Conservation (phyloP, 2,888 invertebrate genomes). For the Tetragonisca angustula region DNA sequence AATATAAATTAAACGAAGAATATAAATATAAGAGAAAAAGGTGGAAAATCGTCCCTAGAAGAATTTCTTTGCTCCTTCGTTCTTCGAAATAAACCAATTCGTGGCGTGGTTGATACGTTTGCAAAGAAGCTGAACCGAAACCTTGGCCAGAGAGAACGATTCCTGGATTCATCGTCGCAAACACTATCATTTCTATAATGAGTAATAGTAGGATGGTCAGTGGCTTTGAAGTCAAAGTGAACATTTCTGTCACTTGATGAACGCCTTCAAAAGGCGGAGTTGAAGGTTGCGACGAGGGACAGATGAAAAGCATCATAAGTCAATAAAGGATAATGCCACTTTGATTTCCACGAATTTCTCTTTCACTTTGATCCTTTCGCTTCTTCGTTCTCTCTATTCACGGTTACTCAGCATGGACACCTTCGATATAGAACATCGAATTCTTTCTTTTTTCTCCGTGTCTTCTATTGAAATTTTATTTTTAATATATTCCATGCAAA, state of each 20-base stretch:
- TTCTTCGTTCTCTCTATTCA: no score
- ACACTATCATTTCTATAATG: neutral
- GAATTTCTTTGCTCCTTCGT: neutral
- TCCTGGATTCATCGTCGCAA: neutral
- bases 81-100: neutral
- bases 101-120: neutral
- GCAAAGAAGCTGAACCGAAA: neutral
- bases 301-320: neutral
- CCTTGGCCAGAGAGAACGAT: neutral
- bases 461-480: no score
- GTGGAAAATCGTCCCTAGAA: no score
- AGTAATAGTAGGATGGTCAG: neutral
- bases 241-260: neutral
- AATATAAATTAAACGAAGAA: no score
- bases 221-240: neutral
- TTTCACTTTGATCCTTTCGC: no score
- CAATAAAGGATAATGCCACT: neutral
- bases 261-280: neutral
- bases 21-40: no score
- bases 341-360: neutral
- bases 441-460: no score
- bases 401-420: no score
- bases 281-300: neutral
- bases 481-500: no score
- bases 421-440: no score